phyloP scores from a whole-genome alignment of 1,140 invertebrate species.

The Drosophila lini region DNA sequence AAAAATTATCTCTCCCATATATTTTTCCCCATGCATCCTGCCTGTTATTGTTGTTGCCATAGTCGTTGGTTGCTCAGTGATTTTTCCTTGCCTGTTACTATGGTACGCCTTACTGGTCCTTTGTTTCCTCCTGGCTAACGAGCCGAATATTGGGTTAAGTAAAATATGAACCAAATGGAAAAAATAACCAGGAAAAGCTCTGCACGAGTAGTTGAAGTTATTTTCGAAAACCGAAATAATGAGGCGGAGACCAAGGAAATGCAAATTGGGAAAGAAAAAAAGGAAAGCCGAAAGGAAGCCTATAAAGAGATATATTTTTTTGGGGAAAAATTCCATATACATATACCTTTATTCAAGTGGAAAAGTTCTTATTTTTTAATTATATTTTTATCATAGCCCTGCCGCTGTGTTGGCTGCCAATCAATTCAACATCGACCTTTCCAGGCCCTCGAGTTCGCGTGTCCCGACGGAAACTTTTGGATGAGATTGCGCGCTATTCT shows the following conservation, averaged over 20 bases:
- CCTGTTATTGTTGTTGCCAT: constrained; percentile 41
- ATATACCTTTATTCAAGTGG: not conserved
- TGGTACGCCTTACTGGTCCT: constrained; percentile 64
- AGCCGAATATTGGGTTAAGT: constrained; percentile 81
- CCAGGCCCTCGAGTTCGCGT: constrained; percentile 19
- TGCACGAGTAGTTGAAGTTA: constrained; percentile 23
- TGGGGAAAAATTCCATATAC: not conserved
- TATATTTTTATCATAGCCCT: constrained; percentile 26
- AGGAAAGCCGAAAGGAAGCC: not conserved
- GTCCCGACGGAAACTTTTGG: constrained; percentile 17
- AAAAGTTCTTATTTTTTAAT: constrained; percentile 8
- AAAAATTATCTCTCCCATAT: not conserved
- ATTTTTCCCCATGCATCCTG: not conserved
- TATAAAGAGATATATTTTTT: constrained; percentile 12
- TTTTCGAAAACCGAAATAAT: constrained; percentile 34
- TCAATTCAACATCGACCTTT: constrained; percentile 40
- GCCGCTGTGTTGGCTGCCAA: constrained; percentile 22
- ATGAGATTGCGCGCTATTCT: not conserved
- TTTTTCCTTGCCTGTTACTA: constrained; percentile 80
- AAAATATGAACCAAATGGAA: constrained; percentile 54
- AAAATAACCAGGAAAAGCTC: constrained; percentile 9
- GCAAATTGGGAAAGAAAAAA: constrained; percentile 6
- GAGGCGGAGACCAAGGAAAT: constrained; percentile 19
- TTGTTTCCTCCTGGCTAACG: constrained; percentile 76
- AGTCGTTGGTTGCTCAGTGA: constrained; percentile 71